These are phyloP conservation scores for Tenualosa ilisha DNA, from an alignment of 2,797 vertebrate species.

Conservation along the genomic window DNA sequence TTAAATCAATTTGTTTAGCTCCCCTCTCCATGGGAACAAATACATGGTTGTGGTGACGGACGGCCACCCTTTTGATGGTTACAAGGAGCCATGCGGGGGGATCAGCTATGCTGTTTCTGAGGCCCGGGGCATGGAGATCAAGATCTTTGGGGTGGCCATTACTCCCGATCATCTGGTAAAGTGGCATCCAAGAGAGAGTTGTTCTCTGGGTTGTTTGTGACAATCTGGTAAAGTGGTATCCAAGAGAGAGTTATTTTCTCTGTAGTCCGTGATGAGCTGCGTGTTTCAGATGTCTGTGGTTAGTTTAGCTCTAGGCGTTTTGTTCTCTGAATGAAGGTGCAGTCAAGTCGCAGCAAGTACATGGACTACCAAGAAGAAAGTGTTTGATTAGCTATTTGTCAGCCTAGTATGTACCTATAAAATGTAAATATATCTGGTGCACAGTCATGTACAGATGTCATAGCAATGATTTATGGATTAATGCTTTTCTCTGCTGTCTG, in stretches of 20 bases:
- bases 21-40: constrained; percentile 47
- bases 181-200: not conserved
- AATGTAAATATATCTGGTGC: not conserved
- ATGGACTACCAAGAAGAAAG: too few relatives aligned
- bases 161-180: constrained; percentile 52
- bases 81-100: constrained; percentile 55
- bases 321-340: not conserved
- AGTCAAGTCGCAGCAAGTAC: too few relatives aligned
- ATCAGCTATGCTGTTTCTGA: constrained; percentile 46
- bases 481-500: not conserved
- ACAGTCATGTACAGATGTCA: not conserved
- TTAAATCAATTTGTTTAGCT: constrained; percentile 13
- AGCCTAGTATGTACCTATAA: not conserved
- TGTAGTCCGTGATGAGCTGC: not conserved
- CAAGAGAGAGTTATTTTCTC: not conserved
- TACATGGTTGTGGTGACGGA: constrained; percentile 59
- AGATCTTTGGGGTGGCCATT: constrained; percentile 53
- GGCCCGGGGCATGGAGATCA: constrained; percentile 51
- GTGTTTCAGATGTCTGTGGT: not conserved
- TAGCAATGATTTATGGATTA: not conserved
- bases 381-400: not conserved
- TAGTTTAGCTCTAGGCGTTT: not conserved
- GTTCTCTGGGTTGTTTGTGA: not conserved
- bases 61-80: constrained; percentile 55
- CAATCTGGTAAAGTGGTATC: constrained; percentile 39